Evolutionary conservation across 2,797 vertebrate species (phyloP).

Genomic region (Danio kyathit): DNA sequence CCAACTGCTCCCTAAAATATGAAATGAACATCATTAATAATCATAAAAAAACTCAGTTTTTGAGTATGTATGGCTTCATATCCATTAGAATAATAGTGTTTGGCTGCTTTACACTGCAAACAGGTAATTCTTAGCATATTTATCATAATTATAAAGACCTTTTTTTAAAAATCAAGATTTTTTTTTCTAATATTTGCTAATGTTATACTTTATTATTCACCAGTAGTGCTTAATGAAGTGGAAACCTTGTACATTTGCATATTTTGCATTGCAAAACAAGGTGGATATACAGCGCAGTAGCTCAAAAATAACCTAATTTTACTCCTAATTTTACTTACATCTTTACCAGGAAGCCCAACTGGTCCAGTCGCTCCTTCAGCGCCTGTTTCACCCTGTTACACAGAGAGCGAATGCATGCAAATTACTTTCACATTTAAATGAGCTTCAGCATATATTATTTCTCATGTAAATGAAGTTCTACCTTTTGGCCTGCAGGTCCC

Average conservation of each 20-base stretch:
- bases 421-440: background rate
- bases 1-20: conserved; percentile 61
- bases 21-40: background rate
- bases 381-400: conserved; percentile 76
- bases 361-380: conserved; percentile 73
- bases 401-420: background rate
- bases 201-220: no score
- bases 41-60: background rate
- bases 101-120: no score
- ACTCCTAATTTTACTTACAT: conserved; percentile 70
- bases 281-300: background rate
- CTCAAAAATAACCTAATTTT: background rate
- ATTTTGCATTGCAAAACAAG: no score
- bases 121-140: no score
- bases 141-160: no score
- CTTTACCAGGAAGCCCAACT: conserved; percentile 79
- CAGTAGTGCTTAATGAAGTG: no score
- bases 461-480: conserved; percentile 57
- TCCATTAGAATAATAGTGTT: no score
- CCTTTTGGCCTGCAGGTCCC: conserved; percentile 77
- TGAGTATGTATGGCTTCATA: no score
- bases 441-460: background rate
- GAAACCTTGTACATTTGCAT: no score
- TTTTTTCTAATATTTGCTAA: no score
- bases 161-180: no score